A percentile compares a stretch with the other conserved stretches of the same genome.
Evolutionary conservation across 2,888 invertebrate species (phyloP).

Genomic region (Criorhina ranunculi): DNA sequence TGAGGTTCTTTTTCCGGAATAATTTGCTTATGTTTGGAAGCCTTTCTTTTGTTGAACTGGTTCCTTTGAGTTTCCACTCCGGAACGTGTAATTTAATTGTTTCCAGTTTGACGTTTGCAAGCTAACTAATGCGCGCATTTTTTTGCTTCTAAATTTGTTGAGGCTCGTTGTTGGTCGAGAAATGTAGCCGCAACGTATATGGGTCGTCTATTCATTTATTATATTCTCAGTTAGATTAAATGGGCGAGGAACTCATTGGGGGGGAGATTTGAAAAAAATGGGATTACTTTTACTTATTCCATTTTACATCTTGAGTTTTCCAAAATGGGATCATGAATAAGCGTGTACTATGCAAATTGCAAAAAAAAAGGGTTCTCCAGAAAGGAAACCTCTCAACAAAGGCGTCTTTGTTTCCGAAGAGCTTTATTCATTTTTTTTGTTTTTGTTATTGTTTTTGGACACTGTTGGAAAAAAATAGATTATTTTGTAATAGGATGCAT

Average conservation of each 20-base stretch:
- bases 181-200: slow-evolving; percentile 7
- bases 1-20: not conserved
- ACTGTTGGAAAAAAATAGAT: not conserved
- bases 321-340: not conserved
- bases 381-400: slow-evolving; percentile 11
- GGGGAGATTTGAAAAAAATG: slow-evolving; percentile 4
- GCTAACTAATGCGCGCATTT: slow-evolving; percentile 19
- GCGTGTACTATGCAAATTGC: slow-evolving; percentile 32
- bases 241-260: too few species aligned
- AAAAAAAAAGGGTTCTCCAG: not conserved
- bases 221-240: slow-evolving; percentile 1
- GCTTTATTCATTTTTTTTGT: not conserved
- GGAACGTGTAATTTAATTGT: slow-evolving; percentile 32
- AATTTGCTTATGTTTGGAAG: slow-evolving; percentile 24
- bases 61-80: slow-evolving; percentile 18
- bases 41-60: slow-evolving; percentile 22
- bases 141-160: not conserved
- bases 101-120: slow-evolving; percentile 20
- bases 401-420: slow-evolving; percentile 6
- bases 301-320: slow-evolving; percentile 12
- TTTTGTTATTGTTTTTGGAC: not conserved
- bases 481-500: not conserved
- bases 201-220: slow-evolving; percentile 31
- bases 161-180: not conserved
- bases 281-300: slow-evolving; percentile 29